Evolutionary conservation across 2,113 vertebrate genomes (phyloP).

Genomic region (Cichladusa arquata): DNA sequence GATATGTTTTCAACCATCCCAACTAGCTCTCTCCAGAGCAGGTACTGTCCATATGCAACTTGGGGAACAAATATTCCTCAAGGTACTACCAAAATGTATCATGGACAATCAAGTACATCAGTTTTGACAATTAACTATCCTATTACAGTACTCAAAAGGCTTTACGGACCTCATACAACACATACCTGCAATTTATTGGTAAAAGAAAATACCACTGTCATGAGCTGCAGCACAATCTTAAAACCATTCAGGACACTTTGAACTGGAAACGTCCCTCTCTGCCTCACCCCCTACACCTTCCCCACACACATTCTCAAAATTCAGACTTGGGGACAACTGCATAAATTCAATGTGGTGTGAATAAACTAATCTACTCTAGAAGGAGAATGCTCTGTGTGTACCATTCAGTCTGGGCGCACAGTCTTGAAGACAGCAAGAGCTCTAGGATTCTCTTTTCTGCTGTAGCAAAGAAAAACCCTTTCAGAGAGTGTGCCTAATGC

Average conservation of each 20-base stretch:
- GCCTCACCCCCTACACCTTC: accelerated
- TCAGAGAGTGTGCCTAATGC: background rate
- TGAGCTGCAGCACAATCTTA: background rate
- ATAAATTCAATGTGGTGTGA: background rate
- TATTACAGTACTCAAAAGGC: background rate
- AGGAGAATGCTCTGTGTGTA: background rate
- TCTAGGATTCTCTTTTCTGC: background rate
- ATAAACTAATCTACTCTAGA: background rate
- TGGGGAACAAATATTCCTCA: background rate
- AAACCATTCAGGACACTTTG: background rate
- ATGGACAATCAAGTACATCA: background rate
- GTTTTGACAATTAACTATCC: background rate
- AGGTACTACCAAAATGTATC: background rate
- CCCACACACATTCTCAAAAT: too few species aligned
- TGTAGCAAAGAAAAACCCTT: background rate
- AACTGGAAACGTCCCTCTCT: accelerated
- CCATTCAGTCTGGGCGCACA: accelerated
- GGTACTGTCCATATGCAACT: background rate
- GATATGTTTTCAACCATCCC: background rate
- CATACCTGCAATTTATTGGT: background rate
- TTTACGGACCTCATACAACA: background rate
- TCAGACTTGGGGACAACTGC: background rate
- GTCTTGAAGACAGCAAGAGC: background rate
- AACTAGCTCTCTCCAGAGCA: background rate
- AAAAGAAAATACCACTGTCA: background rate